Conservation (phyloP, 1,140 invertebrate species). For the Cotesia chilonis region DNA sequence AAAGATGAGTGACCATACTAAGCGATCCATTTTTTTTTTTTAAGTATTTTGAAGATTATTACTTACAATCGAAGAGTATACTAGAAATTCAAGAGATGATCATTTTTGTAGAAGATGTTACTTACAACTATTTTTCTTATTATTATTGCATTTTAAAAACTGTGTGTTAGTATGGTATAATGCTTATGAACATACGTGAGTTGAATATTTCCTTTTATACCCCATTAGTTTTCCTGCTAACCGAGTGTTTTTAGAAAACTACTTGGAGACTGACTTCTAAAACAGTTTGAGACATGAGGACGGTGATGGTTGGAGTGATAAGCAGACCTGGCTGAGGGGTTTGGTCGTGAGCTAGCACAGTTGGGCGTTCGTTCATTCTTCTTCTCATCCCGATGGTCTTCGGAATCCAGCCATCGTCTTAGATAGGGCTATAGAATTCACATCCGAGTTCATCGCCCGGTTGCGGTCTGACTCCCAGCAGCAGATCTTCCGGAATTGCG, state of each 20-base stretch:
- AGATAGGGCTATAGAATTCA: background rate
- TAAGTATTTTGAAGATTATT: no score
- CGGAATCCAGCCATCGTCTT: conserved; percentile 11
- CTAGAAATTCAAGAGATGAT: no score
- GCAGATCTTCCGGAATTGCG: conserved; percentile 2
- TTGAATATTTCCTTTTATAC: background rate
- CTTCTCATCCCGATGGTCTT: background rate
- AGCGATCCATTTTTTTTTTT: no score
- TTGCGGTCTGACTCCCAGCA: conserved; percentile 8
- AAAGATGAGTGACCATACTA: conserved; percentile 17
- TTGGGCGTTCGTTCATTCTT: conserved; percentile 6
- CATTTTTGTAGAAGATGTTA: background rate
- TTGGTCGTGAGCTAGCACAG: conserved; percentile 9
- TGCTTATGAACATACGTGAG: conserved; percentile 14
- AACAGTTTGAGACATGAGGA: background rate
- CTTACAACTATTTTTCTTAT: background rate
- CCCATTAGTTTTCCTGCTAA: conserved; percentile 11
- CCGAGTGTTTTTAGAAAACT: conserved; percentile 23
- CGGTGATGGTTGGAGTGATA: background rate
- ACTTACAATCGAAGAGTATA: no score
- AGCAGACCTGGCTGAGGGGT: background rate
- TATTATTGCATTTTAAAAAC: conserved; percentile 2
- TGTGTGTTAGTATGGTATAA: background rate
- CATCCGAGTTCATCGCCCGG: background rate
- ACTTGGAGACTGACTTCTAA: conserved; percentile 7